A percentile compares a stretch with the other conserved stretches of the same genome.
Evolutionary conservation across 2,888 invertebrate species (phyloP).

Genomic region (Colletes collaris): DNA sequence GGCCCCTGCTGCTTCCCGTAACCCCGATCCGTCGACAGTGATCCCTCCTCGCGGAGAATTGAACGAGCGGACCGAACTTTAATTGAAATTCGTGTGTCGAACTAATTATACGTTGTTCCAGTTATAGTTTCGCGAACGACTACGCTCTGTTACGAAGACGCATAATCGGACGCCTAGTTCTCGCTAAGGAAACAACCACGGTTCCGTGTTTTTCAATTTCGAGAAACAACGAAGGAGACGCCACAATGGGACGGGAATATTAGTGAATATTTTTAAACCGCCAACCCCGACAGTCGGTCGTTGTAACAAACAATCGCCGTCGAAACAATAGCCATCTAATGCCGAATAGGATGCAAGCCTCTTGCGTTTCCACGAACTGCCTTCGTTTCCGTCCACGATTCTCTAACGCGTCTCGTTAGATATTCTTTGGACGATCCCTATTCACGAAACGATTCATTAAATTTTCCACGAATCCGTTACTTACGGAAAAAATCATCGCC

Average conservation of each 20-base stretch:
- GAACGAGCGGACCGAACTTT: slow-evolving; percentile 47
- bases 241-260: not conserved
- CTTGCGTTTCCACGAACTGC: slow-evolving; percentile 39
- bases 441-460: slow-evolving; percentile 28
- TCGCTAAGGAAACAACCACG: slow-evolving; percentile 6
- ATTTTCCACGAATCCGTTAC: not conserved
- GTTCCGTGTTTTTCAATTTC: slow-evolving; percentile 39
- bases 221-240: slow-evolving; percentile 13
- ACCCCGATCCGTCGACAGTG: slow-evolving; percentile 35
- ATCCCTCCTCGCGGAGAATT: slow-evolving; percentile 13
- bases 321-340: slow-evolving; percentile 70
- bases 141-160: slow-evolving; percentile 9
- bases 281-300: not conserved
- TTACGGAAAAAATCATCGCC: not conserved
- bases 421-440: slow-evolving; percentile 25
- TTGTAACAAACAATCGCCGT: slow-evolving; percentile 37
- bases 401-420: slow-evolving; percentile 48
- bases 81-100: slow-evolving; percentile 60
- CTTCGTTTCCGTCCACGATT: slow-evolving; percentile 53
- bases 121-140: slow-evolving; percentile 16
- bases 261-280: slow-evolving; percentile 45
- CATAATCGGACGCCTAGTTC: slow-evolving; percentile 24
- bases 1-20: slow-evolving; percentile 21
- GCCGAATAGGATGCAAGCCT: slow-evolving; percentile 51
- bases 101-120: slow-evolving; percentile 52